phyloP scores from a whole-genome alignment of 2,888 invertebrate species.

The Diadromus collaris region DNA sequence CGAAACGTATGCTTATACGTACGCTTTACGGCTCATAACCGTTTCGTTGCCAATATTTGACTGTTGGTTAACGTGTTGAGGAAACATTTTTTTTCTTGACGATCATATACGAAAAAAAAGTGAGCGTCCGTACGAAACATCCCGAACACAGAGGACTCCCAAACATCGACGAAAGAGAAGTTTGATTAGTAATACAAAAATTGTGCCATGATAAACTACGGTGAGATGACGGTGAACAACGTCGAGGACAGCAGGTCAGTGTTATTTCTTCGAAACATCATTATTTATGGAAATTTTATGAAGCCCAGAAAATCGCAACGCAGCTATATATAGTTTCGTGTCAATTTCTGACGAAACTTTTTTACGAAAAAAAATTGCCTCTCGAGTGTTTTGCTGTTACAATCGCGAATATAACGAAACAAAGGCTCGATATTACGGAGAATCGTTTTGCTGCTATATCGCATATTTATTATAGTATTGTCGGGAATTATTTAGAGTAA shows the following conservation, averaged over 20 bases:
- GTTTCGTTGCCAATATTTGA: not conserved
- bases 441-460: no score
- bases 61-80: not conserved
- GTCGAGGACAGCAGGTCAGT: conserved; percentile 65
- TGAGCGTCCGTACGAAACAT: conserved; percentile 9
- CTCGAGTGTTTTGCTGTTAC: no score
- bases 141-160: conserved; percentile 14
- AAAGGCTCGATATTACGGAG: no score
- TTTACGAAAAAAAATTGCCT: not conserved
- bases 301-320: not conserved
- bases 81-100: not conserved
- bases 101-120: conserved; percentile 1
- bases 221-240: conserved; percentile 58
- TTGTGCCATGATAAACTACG: conserved; percentile 64
- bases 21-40: not conserved
- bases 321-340: not conserved
- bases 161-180: conserved; percentile 19
- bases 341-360: not conserved
- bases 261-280: conserved; percentile 14
- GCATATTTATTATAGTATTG: not conserved
- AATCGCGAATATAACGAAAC: no score
- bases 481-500: not conserved
- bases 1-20: not conserved
- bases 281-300: not conserved
- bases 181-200: conserved; percentile 37